Evolutionary conservation across 2,113 vertebrate species (phyloP), one percentile per base, ranked within the genome.

Genomic region (Corythornis vintsioides): DNA sequence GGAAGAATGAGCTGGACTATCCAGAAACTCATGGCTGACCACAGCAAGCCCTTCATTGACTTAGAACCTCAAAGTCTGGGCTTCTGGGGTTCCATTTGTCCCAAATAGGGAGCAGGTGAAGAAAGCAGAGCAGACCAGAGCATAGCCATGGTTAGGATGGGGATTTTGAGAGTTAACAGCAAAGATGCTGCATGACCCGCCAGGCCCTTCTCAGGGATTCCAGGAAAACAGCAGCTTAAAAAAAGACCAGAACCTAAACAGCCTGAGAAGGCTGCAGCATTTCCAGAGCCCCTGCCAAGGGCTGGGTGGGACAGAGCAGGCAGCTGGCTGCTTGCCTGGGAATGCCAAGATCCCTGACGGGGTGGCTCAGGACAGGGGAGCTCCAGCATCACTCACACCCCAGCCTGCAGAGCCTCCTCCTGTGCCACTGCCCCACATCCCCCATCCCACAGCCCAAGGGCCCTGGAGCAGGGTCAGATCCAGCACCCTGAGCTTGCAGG

Each of bases 241-340:
- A 87, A 87, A 88, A 22, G 8, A 21, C 64, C 38, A 74, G 79
- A 93, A 73, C 88, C 87, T 67, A 53, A 95, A 95, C 78, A 96
- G 91, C 57, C 55, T 72, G 57, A 89, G 78, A 89, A 90, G 79
- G 86, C 83, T 61, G 48, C 70, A 90, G 83, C 42, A 15, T 91
- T 96, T 95, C 89, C 88, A 96, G 77, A 85, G 73, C 29, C 35
- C 40, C 52, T 95, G 95, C 95, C 96, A 96, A 95, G 87, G 52
- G 70, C 50, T 28, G 73, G 90, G 93, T 77, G 83, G 86, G 87
- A 90, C 55, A 61, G 31, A 92, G 60, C 63, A 60, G 38, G 3
- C 24, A 86, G 72, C 4, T 57, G 25, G 87, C 77, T 69, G 74
- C 71, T 38, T 28, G 60, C 75, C 82, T 67, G 26, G 1, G 7